A percentile compares a stretch with the other conserved stretches of the same genome.
These are phyloP conservation scores for Zaprionus ornatus DNA, from an alignment of 1,140 invertebrate genomes.

Conservation along the genomic window DNA sequence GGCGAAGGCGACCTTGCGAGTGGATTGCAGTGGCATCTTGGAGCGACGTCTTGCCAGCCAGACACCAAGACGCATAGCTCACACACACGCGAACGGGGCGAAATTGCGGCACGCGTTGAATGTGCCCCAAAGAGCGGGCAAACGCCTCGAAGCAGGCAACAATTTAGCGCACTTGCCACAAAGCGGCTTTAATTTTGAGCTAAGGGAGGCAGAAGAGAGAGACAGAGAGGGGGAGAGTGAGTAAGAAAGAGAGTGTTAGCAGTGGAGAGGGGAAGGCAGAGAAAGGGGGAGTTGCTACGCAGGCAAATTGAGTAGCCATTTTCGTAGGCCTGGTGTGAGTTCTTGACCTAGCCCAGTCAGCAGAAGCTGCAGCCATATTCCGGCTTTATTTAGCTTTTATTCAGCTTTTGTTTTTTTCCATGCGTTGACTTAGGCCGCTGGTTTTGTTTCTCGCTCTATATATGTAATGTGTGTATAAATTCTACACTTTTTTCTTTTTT, in stretches of 20 bases:
- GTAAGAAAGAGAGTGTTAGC: no score
- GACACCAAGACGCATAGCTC: slow-evolving; percentile 51
- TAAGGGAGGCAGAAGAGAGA: neutral
- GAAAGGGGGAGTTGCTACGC: neutral
- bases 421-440: slow-evolving; percentile 11
- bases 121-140: neutral
- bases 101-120: slow-evolving; percentile 60
- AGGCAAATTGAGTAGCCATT: slow-evolving; percentile 34
- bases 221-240: neutral
- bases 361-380: neutral
- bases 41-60: slow-evolving; percentile 1
- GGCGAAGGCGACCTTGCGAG: slow-evolving; percentile 34
- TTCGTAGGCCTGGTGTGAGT: neutral
- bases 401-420: slow-evolving; percentile 20
- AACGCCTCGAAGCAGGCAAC: slow-evolving; percentile 11
- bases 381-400: neutral
- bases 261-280: neutral
- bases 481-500: slow-evolving; percentile 31
- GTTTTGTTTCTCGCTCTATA: slow-evolving; percentile 17
- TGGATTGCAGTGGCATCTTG: slow-evolving; percentile 48
- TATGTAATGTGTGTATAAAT: slow-evolving; percentile 6
- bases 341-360: slow-evolving; percentile 34
- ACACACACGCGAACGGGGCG: slow-evolving; percentile 35
- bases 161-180: slow-evolving; percentile 4
- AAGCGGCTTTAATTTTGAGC: slow-evolving; percentile 28